Base-by-base conservation (phyloP, 30 jellyfish, hydroid and myxozoan genomes). In the Pelagia noctiluca region DNA sequence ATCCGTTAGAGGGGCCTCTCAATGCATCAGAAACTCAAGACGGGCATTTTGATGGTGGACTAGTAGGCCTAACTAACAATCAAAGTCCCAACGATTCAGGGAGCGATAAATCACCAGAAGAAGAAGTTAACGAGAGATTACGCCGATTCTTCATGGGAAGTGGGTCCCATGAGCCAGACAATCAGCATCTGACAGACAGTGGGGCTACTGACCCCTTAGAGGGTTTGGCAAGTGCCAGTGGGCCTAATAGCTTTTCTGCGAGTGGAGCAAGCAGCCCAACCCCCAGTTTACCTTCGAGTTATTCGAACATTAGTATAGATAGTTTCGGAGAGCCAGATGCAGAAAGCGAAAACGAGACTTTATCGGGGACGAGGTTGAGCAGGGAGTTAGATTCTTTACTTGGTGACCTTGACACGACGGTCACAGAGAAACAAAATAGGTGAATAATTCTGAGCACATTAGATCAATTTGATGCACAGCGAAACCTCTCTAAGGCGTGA, bases 231-330 rank as follows among this genome's bases (percentile, higher is more conserved):
- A 42, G 16, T 42, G 16, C 57, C 57, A 42, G 57, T 42, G 57
- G 57, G 8, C 21, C 33, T 11, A 46, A 74, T 1, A 50, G 50
- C 23, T 48, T 36, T 1, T 48, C 37, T 0, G 67, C 83, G 4
- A 66, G 84, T 33, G 91, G 84, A 1, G 63, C 67, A 32, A 81
- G 77, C 38, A 70, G 85, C 2, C 86, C 86, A 36, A 71, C 31
- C 8, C 18, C 13, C 21, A 81, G 84, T 52, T 22, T 68, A 16
- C 76, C 84, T 2, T 66, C 84, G 2, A 81, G 91, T 33, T 68
- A 64, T 35, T 65, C 91, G n/a, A 81, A 81, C 68, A 66, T 67
- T 16, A 67, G 78, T 30, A 18, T 81, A 22, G 21, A 35, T 24
- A 78, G 68, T 21, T 79, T 25, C 25, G 89, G 31, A 35, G n/a